Evolutionary conservation across 2,113 vertebrate genomes (phyloP).

Genomic region (Microtus oregoni): DNA sequence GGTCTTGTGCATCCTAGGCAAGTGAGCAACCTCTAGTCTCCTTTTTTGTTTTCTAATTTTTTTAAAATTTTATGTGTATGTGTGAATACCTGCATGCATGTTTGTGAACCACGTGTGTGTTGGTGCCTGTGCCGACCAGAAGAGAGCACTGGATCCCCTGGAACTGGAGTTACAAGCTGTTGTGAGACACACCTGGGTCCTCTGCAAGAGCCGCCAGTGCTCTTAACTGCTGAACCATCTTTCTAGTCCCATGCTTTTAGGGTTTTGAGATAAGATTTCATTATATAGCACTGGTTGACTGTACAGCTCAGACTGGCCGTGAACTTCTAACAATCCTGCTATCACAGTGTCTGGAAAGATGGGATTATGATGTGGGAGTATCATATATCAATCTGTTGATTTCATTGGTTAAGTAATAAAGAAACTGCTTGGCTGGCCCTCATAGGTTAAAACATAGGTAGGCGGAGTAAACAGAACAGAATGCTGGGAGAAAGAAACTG

Average conservation of each 20-base stretch:
- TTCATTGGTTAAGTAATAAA: too few species aligned
- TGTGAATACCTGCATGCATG: not conserved
- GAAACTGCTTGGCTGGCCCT: too few species aligned
- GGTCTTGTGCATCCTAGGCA: too few species aligned
- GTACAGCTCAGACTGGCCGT: not conserved
- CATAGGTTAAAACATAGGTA: too few species aligned
- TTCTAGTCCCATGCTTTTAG: not conserved
- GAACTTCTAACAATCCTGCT: not conserved
- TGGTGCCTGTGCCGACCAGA: not conserved
- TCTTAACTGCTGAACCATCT: not conserved
- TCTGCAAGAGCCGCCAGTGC: too few species aligned
- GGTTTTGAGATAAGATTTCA: not conserved
- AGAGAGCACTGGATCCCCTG: not conserved
- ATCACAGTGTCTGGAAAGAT: not conserved
- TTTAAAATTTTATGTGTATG: not conserved
- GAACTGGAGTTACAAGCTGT: not conserved
- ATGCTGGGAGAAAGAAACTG: too few species aligned
- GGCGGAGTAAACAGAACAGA: too few species aligned
- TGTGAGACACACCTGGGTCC: not conserved
- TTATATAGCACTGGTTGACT: not conserved
- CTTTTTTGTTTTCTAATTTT: too few species aligned
- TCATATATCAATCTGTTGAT: too few species aligned
- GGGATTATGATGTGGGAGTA: not conserved
- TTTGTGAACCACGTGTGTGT: not conserved
- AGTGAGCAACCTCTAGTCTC: too few species aligned